Evolutionary conservation across 2,888 invertebrate species (phyloP), one percentile per base, ranked within the genome.

Genomic region (Strigamia maritima): DNA sequence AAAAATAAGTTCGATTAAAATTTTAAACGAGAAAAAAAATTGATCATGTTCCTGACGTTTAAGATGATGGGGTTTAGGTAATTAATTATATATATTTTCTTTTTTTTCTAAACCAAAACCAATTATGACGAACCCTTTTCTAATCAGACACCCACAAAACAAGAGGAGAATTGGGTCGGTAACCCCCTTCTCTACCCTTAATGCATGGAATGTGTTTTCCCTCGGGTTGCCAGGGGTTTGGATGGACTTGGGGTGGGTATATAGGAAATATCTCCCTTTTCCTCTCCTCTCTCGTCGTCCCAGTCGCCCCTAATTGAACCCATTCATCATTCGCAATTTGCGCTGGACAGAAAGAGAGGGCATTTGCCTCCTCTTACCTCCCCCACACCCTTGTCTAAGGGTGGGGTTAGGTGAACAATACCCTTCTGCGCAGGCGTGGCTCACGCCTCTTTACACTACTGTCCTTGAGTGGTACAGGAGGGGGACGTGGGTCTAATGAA

Each of bases 341-440:
- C 12, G 70, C 26, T 70, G 70, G 70, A 70, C 70, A 70, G 70
- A 70, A 70, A 70, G 70, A 70, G 70, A 70, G 70, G 70, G 70
- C 70, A 70, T 70, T 70, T 70, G 26, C 70, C 60, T 65, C 60
- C 60, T 65, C 60, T 65, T 65, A 22, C 28, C 70, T 70, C 70
- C 70, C 70, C 70, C 70, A 70, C 24, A 70, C 70, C 70, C 70
- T 70, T 70, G 70, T 70, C 70, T 70, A 24, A 70, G 70, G 70
- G 70, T 70, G 70, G 70, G 70, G 70, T 70, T 70, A 70, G 70
- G 70, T 70, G 70, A 70, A 70, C 70, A 70, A 70, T 70, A 70
- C 70, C 70, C 70, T 70, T 70, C 70, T 70, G 70, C 70, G 70
- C 70, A 70, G 70, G 70, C 70, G 70, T 70, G 70, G 70, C 70